A percentile compares a stretch with the other conserved stretches of the same genome.
These are phyloP conservation scores for Indicator maculatus DNA, from an alignment of 2,113 vertebrate species.

Conservation along the genomic window DNA sequence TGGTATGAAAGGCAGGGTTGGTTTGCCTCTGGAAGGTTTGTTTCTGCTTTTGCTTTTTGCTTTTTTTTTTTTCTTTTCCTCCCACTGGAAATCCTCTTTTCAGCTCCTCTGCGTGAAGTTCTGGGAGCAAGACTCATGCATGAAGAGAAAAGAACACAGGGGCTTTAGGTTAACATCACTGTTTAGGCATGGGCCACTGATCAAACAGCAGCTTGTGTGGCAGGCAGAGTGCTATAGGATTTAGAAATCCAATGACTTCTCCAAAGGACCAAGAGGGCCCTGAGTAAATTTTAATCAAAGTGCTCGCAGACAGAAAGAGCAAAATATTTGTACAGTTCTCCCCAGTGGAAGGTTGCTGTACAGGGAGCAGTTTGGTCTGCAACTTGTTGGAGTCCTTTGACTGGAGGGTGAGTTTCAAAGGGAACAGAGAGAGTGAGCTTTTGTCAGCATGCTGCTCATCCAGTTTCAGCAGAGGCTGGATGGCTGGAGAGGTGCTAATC, in stretches of 20 bases:
- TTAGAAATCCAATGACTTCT: neutral
- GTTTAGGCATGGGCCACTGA: neutral
- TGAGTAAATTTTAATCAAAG: neutral
- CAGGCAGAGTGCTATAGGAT: neutral
- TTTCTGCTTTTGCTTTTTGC: no score
- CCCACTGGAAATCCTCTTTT: constrained; percentile 17
- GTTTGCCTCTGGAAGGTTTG: neutral
- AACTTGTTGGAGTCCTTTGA: neutral
- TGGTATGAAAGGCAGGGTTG: neutral
- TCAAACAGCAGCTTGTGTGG: constrained; percentile 13
- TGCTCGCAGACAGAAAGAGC: neutral
- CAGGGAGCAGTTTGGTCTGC: neutral
- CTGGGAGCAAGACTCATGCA: constrained; percentile 25
- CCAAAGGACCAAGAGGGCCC: neutral
- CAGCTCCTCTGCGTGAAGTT: neutral
- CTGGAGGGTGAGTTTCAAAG: neutral
- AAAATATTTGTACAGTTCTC: neutral
- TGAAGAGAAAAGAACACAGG: constrained; percentile 25
- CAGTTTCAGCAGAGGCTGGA: neutral
- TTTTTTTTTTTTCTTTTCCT: neutral
- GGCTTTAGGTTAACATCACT: neutral
- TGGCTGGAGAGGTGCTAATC: neutral
- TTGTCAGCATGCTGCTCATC: neutral
- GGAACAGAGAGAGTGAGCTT: neutral
- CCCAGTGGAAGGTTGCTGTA: neutral